Conservation (phyloP, 2,113 vertebrate genomes). For the Petromus typicus region DNA sequence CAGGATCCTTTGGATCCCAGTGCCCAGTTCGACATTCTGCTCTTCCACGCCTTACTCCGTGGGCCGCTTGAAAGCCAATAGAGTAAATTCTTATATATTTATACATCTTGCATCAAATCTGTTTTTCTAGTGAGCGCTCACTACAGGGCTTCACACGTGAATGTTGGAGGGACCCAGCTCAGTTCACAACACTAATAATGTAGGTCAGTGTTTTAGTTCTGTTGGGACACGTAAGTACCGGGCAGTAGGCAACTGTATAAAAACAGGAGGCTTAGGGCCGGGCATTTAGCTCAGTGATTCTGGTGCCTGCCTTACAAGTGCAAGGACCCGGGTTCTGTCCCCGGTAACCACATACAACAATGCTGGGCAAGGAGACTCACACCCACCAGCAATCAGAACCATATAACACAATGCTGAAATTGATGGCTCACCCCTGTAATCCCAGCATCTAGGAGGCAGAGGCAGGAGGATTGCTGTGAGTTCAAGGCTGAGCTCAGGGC, state of each 20-base stretch:
- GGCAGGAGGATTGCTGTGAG: too few species aligned
- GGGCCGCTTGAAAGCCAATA: neutral
- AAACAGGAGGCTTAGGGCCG: neutral
- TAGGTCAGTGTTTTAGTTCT: neutral
- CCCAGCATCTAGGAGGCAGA: too few species aligned
- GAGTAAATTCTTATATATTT: neutral
- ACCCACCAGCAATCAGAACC: too few species aligned
- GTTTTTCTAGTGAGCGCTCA: neutral
- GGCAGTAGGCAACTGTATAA: neutral
- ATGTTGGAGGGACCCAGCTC: neutral
- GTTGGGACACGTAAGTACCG: neutral
- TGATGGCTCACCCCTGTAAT: too few species aligned
- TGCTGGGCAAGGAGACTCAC: too few species aligned
- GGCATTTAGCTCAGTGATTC: too few species aligned
- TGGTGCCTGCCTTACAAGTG: too few species aligned
- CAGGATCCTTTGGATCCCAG: neutral
- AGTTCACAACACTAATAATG: neutral
- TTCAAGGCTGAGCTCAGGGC: too few species aligned
- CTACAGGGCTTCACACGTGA: neutral
- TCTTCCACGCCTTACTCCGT: too few species aligned
- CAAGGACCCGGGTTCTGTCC: too few species aligned
- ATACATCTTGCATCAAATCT: neutral
- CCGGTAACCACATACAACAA: too few species aligned
- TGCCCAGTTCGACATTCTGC: accelerated
- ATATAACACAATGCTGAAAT: too few species aligned